Evolutionary conservation across 2,797 vertebrate species (phyloP).

Genomic region (Astyanax mexicanus): DNA sequence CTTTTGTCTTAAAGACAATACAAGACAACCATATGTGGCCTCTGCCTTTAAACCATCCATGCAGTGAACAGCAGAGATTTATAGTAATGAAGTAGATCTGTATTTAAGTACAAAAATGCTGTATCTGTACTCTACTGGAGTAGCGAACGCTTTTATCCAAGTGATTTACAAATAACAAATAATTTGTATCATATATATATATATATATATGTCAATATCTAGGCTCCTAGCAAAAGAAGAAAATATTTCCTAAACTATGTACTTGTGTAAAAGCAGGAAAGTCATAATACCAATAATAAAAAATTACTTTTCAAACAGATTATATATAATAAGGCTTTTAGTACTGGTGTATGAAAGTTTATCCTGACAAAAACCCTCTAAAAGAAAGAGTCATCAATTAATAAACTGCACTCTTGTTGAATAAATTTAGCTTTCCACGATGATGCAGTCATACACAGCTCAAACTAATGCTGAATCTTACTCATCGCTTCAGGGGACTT

Average conservation of each 20-base stretch:
- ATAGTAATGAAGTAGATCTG: no score
- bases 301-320: neutral
- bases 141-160: no score
- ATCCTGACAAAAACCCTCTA: neutral
- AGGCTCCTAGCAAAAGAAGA: no score
- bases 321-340: neutral
- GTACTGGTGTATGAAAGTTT: neutral
- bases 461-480: neutral
- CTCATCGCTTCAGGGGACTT: neutral
- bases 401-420: neutral
- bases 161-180: no score
- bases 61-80: no score
- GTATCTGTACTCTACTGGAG: no score
- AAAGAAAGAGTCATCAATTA: neutral
- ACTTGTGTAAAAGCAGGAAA: neutral
- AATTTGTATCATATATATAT: no score
- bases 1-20: no score
- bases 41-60: no score
- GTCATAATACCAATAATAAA: neutral
- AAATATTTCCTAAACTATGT: neutral
- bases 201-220: no score
- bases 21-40: no score
- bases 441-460: slow-evolving; percentile 32
- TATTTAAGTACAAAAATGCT: no score
- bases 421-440: slow-evolving; percentile 19